Evolutionary conservation across 2,113 vertebrate genomes (phyloP).

Genomic region (Aviceda subcristata): DNA sequence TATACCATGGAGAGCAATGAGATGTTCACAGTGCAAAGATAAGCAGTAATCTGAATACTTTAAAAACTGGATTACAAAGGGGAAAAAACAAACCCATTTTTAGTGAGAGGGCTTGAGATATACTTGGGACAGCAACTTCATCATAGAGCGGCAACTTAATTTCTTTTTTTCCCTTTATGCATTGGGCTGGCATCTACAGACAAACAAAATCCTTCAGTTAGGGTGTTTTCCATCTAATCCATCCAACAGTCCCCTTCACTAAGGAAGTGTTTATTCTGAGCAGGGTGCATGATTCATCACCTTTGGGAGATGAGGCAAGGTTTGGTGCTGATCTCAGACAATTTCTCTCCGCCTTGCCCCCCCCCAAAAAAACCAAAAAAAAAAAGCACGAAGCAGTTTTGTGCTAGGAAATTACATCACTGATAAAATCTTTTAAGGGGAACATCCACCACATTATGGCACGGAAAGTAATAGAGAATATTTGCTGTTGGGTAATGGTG

Average conservation of each 20-base stretch:
- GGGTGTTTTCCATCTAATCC: not conserved
- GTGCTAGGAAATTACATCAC: constrained; percentile 37
- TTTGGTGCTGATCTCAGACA: constrained; percentile 60
- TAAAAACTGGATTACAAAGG: not conserved
- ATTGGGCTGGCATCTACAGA: not conserved
- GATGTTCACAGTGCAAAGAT: not conserved
- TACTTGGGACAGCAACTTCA: not conserved
- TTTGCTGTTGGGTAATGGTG: not conserved
- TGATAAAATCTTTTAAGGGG: constrained; percentile 44
- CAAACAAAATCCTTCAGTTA: not conserved
- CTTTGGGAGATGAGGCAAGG: constrained; percentile 43
- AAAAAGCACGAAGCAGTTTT: constrained; percentile 23
- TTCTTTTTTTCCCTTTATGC: not conserved
- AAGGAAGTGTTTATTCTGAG: constrained; percentile 29
- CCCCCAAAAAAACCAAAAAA: no score
- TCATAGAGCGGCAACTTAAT: not conserved
- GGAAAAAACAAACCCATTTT: not conserved
- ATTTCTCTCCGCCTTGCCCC: not conserved
- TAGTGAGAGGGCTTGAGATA: not conserved
- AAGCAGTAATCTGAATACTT: not conserved
- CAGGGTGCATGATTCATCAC: constrained; percentile 44
- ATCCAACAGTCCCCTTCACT: not conserved
- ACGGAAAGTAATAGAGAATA: not conserved
- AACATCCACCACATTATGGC: not conserved
- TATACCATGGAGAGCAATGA: not conserved